These are phyloP conservation scores for Drosophila watanabei DNA, from an alignment of 1,140 invertebrate species.

Conservation along the genomic window DNA sequence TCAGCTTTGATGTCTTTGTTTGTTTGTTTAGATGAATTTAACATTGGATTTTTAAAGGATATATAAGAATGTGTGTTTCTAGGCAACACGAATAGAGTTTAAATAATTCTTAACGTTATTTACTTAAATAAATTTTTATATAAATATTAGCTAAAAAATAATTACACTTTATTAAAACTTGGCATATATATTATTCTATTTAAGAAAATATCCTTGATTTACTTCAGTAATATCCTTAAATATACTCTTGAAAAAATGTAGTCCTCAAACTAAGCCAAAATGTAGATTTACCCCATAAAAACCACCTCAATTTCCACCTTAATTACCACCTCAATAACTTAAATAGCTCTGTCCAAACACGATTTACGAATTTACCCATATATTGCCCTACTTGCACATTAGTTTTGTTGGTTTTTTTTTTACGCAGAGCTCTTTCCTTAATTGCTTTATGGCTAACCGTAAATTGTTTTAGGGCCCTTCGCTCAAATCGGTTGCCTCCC, in stretches of 20 bases:
- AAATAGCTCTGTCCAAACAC: background rate
- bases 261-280: background rate
- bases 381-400: conserved; percentile 7
- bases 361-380: conserved; percentile 11
- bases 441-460: conserved; percentile 54
- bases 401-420: background rate
- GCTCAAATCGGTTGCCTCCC: conserved; percentile 22
- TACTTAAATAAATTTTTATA: background rate
- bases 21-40: background rate
- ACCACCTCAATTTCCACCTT: background rate
- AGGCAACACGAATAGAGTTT: too few relatives aligned
- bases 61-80: background rate
- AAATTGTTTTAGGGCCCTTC: conserved; percentile 41
- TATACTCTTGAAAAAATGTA: background rate
- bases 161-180: too few relatives aligned
- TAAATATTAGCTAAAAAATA: background rate
- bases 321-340: background rate
- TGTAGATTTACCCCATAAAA: background rate
- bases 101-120: background rate
- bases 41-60: background rate
- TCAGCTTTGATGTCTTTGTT: background rate
- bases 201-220: background rate
- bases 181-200: too few relatives aligned
- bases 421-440: conserved; percentile 16
- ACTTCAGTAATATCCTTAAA: background rate